Conservation (phyloP, 2,797 vertebrate genomes). For the Alca torda region DNA sequence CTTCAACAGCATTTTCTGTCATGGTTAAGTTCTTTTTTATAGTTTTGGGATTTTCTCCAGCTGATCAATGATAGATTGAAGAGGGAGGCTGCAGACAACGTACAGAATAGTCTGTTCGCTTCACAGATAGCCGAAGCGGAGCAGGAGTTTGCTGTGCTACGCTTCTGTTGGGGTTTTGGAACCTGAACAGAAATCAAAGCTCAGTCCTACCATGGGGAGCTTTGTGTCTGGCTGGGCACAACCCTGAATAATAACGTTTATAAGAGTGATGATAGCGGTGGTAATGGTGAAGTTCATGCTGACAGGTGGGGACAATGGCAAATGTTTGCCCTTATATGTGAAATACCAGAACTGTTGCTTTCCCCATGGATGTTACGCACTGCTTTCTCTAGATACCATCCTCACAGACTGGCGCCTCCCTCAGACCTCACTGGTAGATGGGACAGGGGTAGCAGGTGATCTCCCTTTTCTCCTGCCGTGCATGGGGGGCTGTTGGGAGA, state of each 20-base stretch:
- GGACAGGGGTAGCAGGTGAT: background rate
- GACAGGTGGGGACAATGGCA: background rate
- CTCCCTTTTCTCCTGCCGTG: background rate
- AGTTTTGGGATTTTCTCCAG: background rate
- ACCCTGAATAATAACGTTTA: background rate
- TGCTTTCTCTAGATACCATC: background rate
- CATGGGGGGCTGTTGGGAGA: background rate
- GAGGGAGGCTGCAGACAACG: background rate
- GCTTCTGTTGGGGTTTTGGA: background rate
- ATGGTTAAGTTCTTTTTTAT: background rate
- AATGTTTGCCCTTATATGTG: fast-evolving
- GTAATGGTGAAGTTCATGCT: background rate
- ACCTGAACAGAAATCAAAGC: background rate
- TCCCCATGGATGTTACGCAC: background rate
- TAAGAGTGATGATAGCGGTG: background rate
- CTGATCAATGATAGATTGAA: background rate
- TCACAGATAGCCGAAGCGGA: background rate
- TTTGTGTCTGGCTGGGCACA: background rate
- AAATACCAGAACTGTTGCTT: background rate
- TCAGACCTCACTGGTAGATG: background rate
- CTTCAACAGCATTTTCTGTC: background rate
- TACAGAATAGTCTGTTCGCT: background rate
- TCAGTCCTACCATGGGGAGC: background rate
- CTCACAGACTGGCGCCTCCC: background rate
- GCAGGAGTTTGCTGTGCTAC: background rate